phyloP scores from a whole-genome alignment of 2,113 vertebrate species.

The Rhinoptilus africanus region DNA sequence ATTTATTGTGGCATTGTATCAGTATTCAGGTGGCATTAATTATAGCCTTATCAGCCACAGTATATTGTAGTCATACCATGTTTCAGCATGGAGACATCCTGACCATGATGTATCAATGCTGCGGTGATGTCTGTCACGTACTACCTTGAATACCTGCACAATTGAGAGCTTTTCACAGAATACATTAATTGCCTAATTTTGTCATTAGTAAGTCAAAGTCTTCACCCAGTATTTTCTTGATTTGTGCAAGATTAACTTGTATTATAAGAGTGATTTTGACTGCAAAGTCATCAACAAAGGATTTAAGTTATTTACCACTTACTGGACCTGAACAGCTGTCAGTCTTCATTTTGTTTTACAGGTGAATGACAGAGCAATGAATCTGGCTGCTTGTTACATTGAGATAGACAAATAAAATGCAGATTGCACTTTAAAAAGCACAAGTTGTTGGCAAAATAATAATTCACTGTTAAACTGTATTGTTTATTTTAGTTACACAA shows the following conservation, averaged over 20 bases:
- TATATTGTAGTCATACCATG: neutral
- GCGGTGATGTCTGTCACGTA: neutral
- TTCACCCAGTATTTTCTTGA: neutral
- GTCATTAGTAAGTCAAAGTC: neutral
- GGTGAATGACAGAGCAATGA: neutral
- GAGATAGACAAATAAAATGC: neutral
- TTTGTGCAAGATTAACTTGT: neutral
- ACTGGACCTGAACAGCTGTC: neutral
- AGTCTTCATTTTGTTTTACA: constrained; percentile 9
- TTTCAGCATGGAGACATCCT: neutral
- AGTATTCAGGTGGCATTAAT: constrained; percentile 31
- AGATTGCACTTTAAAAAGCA: neutral
- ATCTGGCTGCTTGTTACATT: neutral
- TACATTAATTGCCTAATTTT: neutral
- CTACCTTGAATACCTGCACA: neutral
- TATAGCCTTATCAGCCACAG: constrained; percentile 3
- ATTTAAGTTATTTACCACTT: neutral
- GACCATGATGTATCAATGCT: neutral
- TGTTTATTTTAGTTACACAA: neutral
- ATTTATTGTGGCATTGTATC: constrained; percentile 42
- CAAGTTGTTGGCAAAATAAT: neutral
- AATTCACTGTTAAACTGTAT: neutral
- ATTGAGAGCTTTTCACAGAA: neutral
- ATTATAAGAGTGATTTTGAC: neutral
- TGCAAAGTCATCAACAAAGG: neutral